A percentile compares a stretch with the other conserved stretches of the same genome.
phyloP scores from a whole-genome alignment of 2,113 vertebrate species.

The Onychorhynchus coronatus region DNA sequence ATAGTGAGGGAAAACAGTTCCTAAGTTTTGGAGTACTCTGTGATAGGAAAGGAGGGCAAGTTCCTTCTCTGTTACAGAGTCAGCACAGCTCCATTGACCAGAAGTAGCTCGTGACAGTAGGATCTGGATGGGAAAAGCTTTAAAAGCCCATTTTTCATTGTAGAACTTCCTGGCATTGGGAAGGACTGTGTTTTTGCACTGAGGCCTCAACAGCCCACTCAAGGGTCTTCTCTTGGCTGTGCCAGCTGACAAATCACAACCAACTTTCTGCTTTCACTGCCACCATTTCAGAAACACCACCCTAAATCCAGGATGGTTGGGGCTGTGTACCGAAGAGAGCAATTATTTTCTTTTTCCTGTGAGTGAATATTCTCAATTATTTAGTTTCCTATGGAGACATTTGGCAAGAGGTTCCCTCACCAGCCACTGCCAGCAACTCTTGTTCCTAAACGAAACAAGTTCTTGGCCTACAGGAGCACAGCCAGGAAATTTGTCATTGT shows the following conservation, averaged over 20 bases:
- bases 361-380: conserved; percentile 39
- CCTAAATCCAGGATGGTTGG: not conserved
- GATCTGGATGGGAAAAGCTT: not conserved
- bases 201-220: not conserved
- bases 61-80: not conserved
- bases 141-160: not conserved
- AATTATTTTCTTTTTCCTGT: not conserved
- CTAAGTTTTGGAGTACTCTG: not conserved
- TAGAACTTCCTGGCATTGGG: not conserved
- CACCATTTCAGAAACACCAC: not conserved
- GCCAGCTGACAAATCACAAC: not conserved
- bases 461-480: not conserved
- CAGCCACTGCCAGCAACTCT: conserved; percentile 30
- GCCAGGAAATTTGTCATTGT: conserved; percentile 1
- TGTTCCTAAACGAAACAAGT: conserved; percentile 30
- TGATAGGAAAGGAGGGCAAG: not conserved
- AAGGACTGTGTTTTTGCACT: not conserved
- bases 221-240: not conserved
- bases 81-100: not conserved
- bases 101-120: fast-evolving
- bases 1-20: not conserved
- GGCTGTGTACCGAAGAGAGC: not conserved
- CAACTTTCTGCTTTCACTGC: not conserved
- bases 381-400: conserved; percentile 22
- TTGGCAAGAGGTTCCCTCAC: conserved; percentile 36